Evolutionary conservation across 1,140 invertebrate species (phyloP).

Genomic region (Agrypnia vestita): DNA sequence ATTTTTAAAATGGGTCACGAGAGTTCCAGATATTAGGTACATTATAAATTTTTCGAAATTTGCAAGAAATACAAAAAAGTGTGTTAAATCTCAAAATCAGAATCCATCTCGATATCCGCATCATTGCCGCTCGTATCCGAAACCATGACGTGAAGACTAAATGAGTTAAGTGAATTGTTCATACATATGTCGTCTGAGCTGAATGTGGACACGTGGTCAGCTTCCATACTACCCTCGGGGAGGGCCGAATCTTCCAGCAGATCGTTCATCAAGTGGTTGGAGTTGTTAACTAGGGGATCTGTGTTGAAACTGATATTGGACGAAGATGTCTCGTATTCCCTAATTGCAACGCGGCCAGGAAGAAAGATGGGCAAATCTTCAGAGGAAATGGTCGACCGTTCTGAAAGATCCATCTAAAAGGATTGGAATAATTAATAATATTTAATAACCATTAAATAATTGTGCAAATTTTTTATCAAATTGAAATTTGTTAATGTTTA

Average conservation of each 20-base stretch:
- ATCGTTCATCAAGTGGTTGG: background rate
- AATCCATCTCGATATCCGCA: slow-evolving; percentile 32
- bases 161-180: background rate
- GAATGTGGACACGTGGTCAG: background rate
- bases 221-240: background rate
- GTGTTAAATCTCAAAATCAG: slow-evolving; percentile 19
- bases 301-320: background rate
- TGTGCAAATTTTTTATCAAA: too few relatives aligned
- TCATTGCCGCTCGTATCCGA: slow-evolving; percentile 29
- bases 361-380: background rate
- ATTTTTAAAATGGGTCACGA: too few relatives aligned
- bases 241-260: background rate
- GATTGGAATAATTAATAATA: too few relatives aligned
- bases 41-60: too few relatives aligned
- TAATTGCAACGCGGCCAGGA: background rate
- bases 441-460: too few relatives aligned
- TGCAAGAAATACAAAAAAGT: too few relatives aligned
- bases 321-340: background rate
- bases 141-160: background rate
- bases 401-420: slow-evolving; percentile 17
- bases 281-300: background rate
- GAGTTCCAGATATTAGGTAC: too few relatives aligned
- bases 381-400: background rate
- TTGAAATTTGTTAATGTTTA: too few relatives aligned
- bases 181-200: background rate